A percentile compares a stretch with the other conserved stretches of the same genome.
phyloP scores from a whole-genome alignment of 2,797 vertebrate species.

The Simalia tracyae region DNA sequence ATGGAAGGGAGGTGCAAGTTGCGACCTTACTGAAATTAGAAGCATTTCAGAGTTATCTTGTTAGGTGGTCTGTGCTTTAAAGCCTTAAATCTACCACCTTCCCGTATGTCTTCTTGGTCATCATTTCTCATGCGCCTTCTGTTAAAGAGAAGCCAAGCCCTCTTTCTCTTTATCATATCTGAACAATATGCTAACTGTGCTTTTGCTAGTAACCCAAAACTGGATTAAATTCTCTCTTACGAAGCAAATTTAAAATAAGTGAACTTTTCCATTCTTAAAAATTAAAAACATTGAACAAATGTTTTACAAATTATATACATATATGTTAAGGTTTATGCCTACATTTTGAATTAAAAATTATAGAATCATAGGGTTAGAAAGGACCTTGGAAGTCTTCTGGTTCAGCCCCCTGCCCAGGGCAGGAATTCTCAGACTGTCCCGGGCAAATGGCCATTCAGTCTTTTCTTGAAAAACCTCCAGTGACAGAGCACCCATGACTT shows the following conservation, averaged over 20 bases:
- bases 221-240: conserved; percentile 73
- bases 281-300: background rate
- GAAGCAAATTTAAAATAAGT: conserved; percentile 64
- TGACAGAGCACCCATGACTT: background rate
- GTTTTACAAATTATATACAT: background rate
- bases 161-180: conserved; percentile 57
- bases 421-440: background rate
- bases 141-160: conserved; percentile 28
- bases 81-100: conserved; percentile 80
- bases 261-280: background rate
- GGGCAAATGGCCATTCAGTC: background rate
- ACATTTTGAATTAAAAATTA: background rate
- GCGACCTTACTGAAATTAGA: conserved; percentile 88
- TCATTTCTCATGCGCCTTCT: conserved; percentile 67
- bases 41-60: conserved; percentile 87
- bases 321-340: background rate
- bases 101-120: conserved; percentile 73
- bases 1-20: conserved; percentile 80
- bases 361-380: background rate
- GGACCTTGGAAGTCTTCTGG: background rate
- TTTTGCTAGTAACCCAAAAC: conserved; percentile 76
- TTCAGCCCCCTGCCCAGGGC: background rate
- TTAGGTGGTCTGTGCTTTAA: conserved; percentile 89
- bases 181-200: conserved; percentile 75
- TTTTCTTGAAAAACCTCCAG: background rate